Conservation (phyloP, 2,797 vertebrate genomes). For the Schizothorax lantsangensis region DNA sequence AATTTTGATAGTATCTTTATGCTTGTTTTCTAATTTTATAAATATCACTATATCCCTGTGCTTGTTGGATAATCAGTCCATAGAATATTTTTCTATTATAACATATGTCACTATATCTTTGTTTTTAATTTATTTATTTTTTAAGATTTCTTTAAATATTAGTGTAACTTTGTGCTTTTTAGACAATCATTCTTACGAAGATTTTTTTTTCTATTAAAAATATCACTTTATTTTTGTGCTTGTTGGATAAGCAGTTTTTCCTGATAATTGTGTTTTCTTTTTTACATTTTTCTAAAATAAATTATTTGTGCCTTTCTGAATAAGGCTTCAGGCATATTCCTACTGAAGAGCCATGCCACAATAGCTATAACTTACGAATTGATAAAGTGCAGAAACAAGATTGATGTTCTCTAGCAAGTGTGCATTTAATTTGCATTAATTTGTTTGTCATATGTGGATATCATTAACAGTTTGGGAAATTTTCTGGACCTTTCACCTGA, state of each 20-base stretch:
- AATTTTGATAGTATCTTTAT: background rate
- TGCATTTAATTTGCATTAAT: constrained; percentile 16
- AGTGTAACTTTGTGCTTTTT: background rate
- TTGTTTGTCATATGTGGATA: background rate
- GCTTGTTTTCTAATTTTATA: background rate
- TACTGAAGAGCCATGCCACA: background rate
- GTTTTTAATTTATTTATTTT: background rate
- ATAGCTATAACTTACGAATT: background rate
- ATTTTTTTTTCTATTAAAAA: background rate
- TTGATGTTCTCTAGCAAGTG: background rate
- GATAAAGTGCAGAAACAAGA: constrained; percentile 13
- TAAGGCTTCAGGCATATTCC: background rate
- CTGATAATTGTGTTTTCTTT: background rate
- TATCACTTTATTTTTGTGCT: background rate
- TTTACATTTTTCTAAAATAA: background rate
- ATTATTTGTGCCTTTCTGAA: background rate
- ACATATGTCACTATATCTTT: background rate
- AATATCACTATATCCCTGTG: background rate
- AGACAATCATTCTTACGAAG: no score
- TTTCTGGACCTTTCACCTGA: constrained; percentile 6
- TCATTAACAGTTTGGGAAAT: background rate
- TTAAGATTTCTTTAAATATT: background rate
- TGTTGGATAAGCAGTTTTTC: background rate
- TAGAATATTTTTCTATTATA: background rate
- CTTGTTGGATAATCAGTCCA: background rate